Conservation (phyloP, 2,797 vertebrate genomes). For the Onychomys torridus region DNA sequence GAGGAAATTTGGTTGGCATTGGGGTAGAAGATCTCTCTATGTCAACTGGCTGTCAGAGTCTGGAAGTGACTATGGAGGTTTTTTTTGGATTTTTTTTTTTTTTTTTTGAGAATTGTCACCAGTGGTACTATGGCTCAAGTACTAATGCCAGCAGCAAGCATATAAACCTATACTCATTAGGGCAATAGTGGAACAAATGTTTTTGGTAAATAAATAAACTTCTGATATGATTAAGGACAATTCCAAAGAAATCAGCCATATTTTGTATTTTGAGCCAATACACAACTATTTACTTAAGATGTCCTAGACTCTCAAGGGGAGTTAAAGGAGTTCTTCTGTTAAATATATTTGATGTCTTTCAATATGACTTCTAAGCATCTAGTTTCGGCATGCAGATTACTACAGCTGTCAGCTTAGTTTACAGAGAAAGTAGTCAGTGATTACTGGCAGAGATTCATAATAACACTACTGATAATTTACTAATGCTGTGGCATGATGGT, state of each 20-base stretch:
- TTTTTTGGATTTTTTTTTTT: neutral
- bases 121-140: neutral
- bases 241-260: neutral
- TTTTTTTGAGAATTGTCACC: neutral
- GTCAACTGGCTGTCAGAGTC: neutral
- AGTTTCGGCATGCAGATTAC: neutral
- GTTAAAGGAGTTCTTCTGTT: neutral
- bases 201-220: neutral
- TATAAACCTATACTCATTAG: neutral
- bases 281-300: neutral
- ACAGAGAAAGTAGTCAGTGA: neutral
- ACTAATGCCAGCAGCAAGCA: neutral
- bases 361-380: neutral
- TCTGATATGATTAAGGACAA: neutral
- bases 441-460: neutral
- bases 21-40: neutral
- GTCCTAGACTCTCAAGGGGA: neutral
- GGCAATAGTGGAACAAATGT: neutral
- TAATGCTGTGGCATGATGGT: neutral
- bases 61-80: neutral
- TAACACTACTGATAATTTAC: neutral
- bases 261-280: neutral
- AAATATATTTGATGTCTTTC: neutral
- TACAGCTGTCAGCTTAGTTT: neutral
- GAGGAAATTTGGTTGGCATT: neutral